Evolutionary conservation across 1,140 invertebrate genomes (phyloP).

Genomic region (Macrobrachium nipponense): DNA sequence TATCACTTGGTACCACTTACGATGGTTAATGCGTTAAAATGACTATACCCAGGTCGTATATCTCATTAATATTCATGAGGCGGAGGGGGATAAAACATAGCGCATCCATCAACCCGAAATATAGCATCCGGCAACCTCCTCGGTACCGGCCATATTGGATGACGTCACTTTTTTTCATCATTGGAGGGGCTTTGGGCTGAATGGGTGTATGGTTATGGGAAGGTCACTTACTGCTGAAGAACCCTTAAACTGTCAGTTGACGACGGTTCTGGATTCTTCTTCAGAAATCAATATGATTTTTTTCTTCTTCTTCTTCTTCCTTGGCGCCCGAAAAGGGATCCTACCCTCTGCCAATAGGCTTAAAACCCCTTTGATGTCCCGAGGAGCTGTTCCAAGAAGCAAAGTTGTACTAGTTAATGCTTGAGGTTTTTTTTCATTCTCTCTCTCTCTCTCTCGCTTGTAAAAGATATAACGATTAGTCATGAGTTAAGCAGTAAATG

Average conservation of each 20-base stretch:
- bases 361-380: not conserved
- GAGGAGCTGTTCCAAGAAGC: not conserved
- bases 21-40: conserved; percentile 47
- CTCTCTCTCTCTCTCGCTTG: not conserved
- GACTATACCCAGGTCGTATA: conserved; percentile 46
- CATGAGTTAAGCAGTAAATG: not conserved
- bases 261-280: no score
- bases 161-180: conserved; percentile 33
- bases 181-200: conserved; percentile 36
- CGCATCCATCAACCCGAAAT: conserved; percentile 29
- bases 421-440: not conserved
- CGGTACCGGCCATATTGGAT: conserved; percentile 26
- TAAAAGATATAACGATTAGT: not conserved
- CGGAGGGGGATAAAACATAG: conserved; percentile 6
- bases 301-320: no score
- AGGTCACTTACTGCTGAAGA: conserved; percentile 8
- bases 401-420: not conserved
- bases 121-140: conserved; percentile 9
- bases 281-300: no score
- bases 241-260: no score
- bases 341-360: no score
- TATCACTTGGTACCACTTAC: conserved; percentile 50
- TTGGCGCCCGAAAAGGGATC: no score
- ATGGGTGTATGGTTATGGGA: conserved; percentile 11
- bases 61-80: conserved; percentile 58